Evolutionary conservation across 1,140 invertebrate genomes (phyloP), one percentile per base, ranked within the genome.

Genomic region (Pogonognathellus flavescens): DNA sequence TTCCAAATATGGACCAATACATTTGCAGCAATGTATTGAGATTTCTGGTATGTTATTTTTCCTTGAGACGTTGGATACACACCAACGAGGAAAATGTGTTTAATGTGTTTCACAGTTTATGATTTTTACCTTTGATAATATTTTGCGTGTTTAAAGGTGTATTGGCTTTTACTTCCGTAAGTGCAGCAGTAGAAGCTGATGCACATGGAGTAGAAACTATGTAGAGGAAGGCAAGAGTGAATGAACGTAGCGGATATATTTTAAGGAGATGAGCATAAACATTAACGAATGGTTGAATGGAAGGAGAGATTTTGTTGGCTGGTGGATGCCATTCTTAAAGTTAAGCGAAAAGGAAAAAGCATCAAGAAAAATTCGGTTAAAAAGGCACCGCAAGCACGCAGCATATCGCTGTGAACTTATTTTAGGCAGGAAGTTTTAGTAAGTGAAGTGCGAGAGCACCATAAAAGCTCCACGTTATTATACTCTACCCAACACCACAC

Each of bases 261-360:
- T 76, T 76, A 76, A 76, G 70, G 70, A 76, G 70, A 76, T 76
- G 70, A 76, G 70, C 25, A 76, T 76, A 49, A 76, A 76, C 66
- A 25, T 70, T 20, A 70, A 70, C 70, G 70, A 76, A 76, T 41
- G 41, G n/a, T 41, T 76, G 70, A 76, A 76, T 76, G 31, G 70
- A 76, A 7, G 41, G 31, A 76, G 41, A 76, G 31, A 76, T 76
- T 66, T 25, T 76, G 70, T 76, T 31, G 25, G 70, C 8, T 50
- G 22, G 14, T n/a, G 31, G 6, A 41, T 41, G 16, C 70, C 70
- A 76, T 76, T 76, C 70, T 76, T 76, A 76, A 76, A 76, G 70
- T 76, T 76, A 76, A 76, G 70, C 70, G 70, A 76, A 50, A 76
- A 49, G 70, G 70, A 76, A 76, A 31, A 41, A 31, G 70, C 31